Base-by-base conservation (phyloP, 2,888 invertebrate genomes). In the Meiosimyza platycephala region DNA sequence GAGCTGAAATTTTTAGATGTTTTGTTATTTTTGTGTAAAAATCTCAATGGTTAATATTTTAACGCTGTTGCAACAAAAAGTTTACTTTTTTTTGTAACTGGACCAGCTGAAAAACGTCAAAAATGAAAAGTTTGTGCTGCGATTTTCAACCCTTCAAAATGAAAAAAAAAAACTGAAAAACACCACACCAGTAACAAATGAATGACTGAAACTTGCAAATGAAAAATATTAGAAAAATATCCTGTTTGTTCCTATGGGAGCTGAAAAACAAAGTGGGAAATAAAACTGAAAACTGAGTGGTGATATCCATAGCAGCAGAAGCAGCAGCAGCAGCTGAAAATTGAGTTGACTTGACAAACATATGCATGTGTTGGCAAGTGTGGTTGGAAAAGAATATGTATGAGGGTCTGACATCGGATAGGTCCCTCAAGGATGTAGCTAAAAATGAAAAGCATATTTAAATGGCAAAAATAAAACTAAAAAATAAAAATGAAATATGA, bases 71-170 rank as follows among this genome's bases (percentile, higher is more conserved):
- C 72, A 73, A 59, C 74, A 60, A 66, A 75, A 79, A 77, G 52
- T 74, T 79, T 78, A 62, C 28, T 40, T 9, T 9, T 9, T 40
- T 40, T 7, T 4, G 4, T 40, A 40, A 40, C 40, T 40, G 40
- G 60, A 73, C 70, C 77, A 76, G 78, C 75, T 78, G 79, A 72
- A 76, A 77, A 76, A 65, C 72, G 76, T 75, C 71, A 73, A 74
- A 78, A 75, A 71, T 73, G 74, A 71, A 77, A 77, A 76, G 74
- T 78, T 75, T 75, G 67, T 33, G 57, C 71, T 60, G 60, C 47
- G 59, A 60, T 59, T 70, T 66, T 18, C 51, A 57, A 47, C 18
- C 57, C n/a, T 57, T 67, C 69, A 73, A 78, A n/a, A 75, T 64
- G 67, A 69, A 67, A 76, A 77, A 62, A 64, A 50, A 47, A 63